These are phyloP conservation scores for Cantharis rufa DNA, from an alignment of 2,888 invertebrate species.

Conservation along the genomic window DNA sequence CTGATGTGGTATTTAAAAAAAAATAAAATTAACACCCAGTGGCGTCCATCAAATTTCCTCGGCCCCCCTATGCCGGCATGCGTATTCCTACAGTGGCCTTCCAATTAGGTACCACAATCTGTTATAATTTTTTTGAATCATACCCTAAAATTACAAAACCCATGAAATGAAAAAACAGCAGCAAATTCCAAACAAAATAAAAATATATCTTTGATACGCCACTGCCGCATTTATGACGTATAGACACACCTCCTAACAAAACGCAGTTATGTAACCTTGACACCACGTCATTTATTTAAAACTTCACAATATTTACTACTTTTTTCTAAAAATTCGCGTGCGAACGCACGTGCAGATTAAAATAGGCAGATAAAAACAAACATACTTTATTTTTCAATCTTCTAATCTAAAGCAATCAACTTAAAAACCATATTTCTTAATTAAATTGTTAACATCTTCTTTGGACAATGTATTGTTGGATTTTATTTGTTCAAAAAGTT, in stretches of 20 bases:
- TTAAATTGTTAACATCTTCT: constrained; percentile 48
- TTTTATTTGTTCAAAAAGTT: constrained; percentile 50
- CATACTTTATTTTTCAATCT: not conserved
- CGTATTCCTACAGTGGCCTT: no score
- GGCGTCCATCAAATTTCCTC: not conserved
- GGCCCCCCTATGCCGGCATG: no score
- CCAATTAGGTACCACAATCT: no score
- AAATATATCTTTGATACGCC: not conserved
- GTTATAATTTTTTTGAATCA: no score
- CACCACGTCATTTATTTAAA: not conserved
- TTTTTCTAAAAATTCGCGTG: not conserved
- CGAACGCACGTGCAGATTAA: not conserved
- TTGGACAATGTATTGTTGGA: constrained; percentile 40
- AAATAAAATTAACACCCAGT: not conserved
- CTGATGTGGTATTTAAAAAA: constrained; percentile 4
- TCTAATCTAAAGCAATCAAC: constrained; percentile 10
- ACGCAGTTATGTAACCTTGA: not conserved
- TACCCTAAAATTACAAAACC: no score
- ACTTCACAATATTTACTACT: not conserved
- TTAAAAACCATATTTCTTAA: constrained; percentile 52
- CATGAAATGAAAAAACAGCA: not conserved
- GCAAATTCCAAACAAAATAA: not conserved
- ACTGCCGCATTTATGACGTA: not conserved
- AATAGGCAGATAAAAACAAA: not conserved
- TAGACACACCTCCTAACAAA: not conserved